Evolutionary conservation across 2,888 invertebrate genomes (phyloP).

Genomic region (Dastarcus helophoroides): DNA sequence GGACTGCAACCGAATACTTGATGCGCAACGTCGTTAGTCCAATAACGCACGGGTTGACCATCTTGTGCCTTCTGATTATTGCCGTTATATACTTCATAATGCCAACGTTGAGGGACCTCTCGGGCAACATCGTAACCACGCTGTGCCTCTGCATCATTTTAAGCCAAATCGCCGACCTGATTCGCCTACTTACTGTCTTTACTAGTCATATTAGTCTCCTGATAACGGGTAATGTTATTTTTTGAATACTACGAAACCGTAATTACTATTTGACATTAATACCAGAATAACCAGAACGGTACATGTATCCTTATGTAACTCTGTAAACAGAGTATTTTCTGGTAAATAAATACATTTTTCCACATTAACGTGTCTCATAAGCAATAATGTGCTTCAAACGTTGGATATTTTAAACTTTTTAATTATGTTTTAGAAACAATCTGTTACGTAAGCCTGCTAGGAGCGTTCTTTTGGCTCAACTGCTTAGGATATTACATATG

Average conservation of each 20-base stretch:
- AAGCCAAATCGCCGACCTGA: constrained; percentile 65
- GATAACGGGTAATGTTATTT: constrained; percentile 51
- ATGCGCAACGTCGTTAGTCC: constrained; percentile 68
- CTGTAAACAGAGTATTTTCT: too few species aligned
- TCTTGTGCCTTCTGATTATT: constrained; percentile 56
- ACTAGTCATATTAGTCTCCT: constrained; percentile 71
- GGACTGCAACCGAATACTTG: constrained; percentile 62
- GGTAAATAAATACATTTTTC: too few species aligned
- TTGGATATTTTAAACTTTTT: constrained; percentile 7
- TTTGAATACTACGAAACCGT: background rate
- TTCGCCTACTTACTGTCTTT: constrained; percentile 68
- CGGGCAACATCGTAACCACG: constrained; percentile 76
- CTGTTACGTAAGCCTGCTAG: constrained; percentile 62
- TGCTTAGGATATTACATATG: constrained; percentile 79
- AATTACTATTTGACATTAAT: constrained; percentile 1
- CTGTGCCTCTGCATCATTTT: constrained; percentile 67
- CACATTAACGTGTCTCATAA: too few species aligned
- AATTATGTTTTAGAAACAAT: constrained; percentile 66
- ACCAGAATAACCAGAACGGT: constrained; percentile 2
- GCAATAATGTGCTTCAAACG: background rate
- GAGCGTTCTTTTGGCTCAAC: constrained; percentile 79
- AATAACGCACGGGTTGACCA: constrained; percentile 60
- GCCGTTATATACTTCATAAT: constrained; percentile 73
- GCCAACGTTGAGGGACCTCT: constrained; percentile 69
- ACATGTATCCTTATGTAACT: too few species aligned